A percentile compares a stretch with the other conserved stretches of the same genome.
phyloP scores from a whole-genome alignment of 2,888 invertebrate genomes.

The Drosophila eohydei region DNA sequence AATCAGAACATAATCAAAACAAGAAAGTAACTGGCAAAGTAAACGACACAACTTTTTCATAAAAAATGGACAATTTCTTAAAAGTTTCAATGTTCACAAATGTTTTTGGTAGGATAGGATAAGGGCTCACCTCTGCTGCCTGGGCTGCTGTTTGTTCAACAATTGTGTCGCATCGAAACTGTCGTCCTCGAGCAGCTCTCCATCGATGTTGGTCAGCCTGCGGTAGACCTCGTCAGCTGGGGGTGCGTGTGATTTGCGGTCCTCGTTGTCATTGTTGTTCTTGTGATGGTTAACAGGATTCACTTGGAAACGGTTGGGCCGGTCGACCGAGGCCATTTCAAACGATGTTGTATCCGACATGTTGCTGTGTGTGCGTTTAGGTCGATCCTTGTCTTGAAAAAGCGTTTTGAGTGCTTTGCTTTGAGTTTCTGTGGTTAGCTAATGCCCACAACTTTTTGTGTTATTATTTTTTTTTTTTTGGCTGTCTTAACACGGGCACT shows the following conservation, averaged over 20 bases:
- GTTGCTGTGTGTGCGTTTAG: slow-evolving; percentile 22
- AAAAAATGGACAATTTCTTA: slow-evolving; percentile 30
- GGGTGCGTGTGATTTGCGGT: slow-evolving; percentile 58
- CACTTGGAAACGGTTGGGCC: slow-evolving; percentile 85
- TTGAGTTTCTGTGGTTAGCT: slow-evolving; percentile 26
- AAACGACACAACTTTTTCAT: slow-evolving; percentile 28
- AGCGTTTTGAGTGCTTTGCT: slow-evolving; percentile 17
- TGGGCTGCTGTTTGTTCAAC: slow-evolving; percentile 80
- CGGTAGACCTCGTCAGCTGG: slow-evolving; percentile 79
- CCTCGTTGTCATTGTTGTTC: slow-evolving; percentile 70
- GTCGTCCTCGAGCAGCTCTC: slow-evolving; percentile 83
- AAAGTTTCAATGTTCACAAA: slow-evolving; percentile 41
- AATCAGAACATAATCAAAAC: slow-evolving; percentile 8
- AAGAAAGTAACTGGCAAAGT: slow-evolving; percentile 17
- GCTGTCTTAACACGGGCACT: slow-evolving; percentile 14
- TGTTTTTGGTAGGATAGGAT: not conserved
- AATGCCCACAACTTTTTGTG: slow-evolving; percentile 38
- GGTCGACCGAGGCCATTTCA: slow-evolving; percentile 84
- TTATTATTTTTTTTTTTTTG: not conserved
- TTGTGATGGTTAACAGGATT: slow-evolving; percentile 84
- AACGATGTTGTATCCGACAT: slow-evolving; percentile 84
- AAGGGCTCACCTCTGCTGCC: slow-evolving; percentile 80
- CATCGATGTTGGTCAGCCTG: slow-evolving; percentile 82
- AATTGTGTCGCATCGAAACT: slow-evolving; percentile 83
- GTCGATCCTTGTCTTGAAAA: slow-evolving; percentile 25